These are phyloP conservation scores for Leptonema lineaticorne DNA, from an alignment of 1,140 invertebrate genomes.

Conservation along the genomic window DNA sequence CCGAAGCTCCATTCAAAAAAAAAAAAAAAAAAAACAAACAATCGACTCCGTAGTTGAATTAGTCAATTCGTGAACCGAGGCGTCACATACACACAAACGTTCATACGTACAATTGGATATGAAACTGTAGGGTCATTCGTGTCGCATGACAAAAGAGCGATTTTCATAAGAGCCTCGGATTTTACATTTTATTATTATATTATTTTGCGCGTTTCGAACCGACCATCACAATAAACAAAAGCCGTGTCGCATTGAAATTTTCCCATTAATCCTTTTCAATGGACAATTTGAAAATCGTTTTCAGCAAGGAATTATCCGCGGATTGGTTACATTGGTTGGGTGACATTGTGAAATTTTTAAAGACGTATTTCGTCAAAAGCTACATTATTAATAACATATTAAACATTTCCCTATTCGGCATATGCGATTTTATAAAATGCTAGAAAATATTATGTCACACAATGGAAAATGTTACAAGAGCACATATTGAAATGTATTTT, in stretches of 20 bases:
- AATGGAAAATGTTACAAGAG: too few relatives aligned
- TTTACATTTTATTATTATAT: too few relatives aligned
- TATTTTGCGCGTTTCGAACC: too few relatives aligned
- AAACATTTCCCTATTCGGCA: not conserved
- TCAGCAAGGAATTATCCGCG: not conserved
- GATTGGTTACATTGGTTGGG: too few relatives aligned
- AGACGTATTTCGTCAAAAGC: not conserved
- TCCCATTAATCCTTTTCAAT: not conserved
- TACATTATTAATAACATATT: not conserved
- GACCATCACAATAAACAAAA: too few relatives aligned
- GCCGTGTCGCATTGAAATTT: not conserved
- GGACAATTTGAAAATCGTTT: not conserved
- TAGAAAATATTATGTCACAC: too few relatives aligned
- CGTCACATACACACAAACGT: not conserved
- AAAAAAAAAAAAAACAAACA: not conserved
- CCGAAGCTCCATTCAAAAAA: not conserved
- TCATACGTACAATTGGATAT: not conserved
- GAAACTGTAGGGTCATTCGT: conserved; percentile 13
- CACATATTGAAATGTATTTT: too few relatives aligned
- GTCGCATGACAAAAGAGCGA: conserved; percentile 1
- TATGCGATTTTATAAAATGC: not conserved
- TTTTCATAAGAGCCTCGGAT: too few relatives aligned
- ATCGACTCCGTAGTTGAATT: not conserved
- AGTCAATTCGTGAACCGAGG: not conserved
- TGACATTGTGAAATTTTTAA: not conserved